Evolutionary conservation across 2,113 vertebrate species (phyloP).

Genomic region (Petromus typicus): DNA sequence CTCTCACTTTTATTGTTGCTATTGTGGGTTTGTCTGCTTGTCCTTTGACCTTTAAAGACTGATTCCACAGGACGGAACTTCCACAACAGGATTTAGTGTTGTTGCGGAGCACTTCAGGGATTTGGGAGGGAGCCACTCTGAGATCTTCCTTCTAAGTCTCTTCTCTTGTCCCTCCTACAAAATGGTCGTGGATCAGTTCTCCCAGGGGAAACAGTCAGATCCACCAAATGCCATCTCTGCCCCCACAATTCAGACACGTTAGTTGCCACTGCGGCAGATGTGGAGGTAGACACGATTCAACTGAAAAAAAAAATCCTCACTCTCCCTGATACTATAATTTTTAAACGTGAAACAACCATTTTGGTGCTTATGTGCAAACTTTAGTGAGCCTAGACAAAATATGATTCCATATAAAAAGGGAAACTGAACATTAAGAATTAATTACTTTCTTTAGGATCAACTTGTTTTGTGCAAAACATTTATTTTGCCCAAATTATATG

Average conservation of each 20-base stretch:
- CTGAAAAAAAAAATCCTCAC: not conserved
- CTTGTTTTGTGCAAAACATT: slow-evolving; percentile 28
- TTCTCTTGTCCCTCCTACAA: not conserved
- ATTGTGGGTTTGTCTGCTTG: not conserved
- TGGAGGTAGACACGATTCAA: not conserved
- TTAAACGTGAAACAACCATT: not conserved
- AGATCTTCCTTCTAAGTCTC: not conserved
- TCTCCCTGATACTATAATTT: not conserved
- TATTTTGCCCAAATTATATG: not conserved
- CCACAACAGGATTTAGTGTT: not conserved
- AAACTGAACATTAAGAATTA: not conserved
- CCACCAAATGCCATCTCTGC: not conserved
- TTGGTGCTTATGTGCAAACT: slow-evolving; percentile 18
- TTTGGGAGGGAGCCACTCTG: not conserved
- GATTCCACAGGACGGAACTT: not conserved
- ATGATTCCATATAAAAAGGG: not conserved
- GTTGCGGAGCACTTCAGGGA: not conserved
- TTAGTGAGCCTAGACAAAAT: not conserved
- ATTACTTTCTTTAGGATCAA: slow-evolving; percentile 44
- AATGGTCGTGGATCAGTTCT: not conserved
- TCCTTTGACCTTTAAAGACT: not conserved
- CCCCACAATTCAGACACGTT: not conserved
- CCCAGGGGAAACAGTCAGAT: not conserved
- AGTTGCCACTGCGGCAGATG: not conserved
- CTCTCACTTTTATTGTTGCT: not conserved